Evolutionary conservation across 2,888 invertebrate species (phyloP).

Genomic region (Nemapogon koenigi): DNA sequence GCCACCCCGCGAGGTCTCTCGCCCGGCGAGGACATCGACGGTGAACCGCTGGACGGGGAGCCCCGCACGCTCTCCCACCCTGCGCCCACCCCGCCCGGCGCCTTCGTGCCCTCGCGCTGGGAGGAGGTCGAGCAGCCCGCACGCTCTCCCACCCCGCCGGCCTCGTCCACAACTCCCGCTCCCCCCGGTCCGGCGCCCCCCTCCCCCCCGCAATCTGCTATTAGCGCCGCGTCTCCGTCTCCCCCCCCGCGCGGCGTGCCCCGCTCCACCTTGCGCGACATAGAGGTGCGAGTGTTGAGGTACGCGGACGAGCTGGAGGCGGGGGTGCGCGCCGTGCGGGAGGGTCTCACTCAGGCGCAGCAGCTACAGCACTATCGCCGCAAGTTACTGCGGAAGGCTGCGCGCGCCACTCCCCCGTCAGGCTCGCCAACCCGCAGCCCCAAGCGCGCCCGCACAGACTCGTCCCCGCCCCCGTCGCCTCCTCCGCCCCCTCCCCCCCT

Average conservation of each 20-base stretch:
- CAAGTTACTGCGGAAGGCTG: slow-evolving; percentile 83
- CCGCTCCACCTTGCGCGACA: slow-evolving; percentile 82
- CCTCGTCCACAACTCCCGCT: slow-evolving; percentile 18
- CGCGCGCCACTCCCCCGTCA: background rate
- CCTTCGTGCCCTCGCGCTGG: slow-evolving; percentile 94
- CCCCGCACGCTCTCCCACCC: slow-evolving; percentile 12
- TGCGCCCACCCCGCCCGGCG: slow-evolving; percentile 67
- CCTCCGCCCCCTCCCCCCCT: background rate
- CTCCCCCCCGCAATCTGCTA: background rate
- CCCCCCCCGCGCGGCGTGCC: slow-evolving; percentile 44
- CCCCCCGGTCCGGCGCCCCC: slow-evolving; percentile 16
- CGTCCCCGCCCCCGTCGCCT: background rate
- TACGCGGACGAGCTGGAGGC: slow-evolving; percentile 96
- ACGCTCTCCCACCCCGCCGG: slow-evolving; percentile 17
- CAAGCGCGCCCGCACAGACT: background rate
- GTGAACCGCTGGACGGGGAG: slow-evolving; percentile 32
- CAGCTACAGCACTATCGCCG: slow-evolving; percentile 91
- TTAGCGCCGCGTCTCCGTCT: background rate
- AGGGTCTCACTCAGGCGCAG: slow-evolving; percentile 77
- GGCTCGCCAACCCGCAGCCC: background rate
- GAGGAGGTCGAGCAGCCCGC: slow-evolving; percentile 73
- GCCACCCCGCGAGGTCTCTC: slow-evolving; percentile 20
- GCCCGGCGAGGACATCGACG: slow-evolving; percentile 32
- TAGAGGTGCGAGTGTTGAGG: slow-evolving; percentile 93
- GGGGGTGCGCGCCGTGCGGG: slow-evolving; percentile 75